phyloP scores from a whole-genome alignment of 2,797 vertebrate species.

The Poeciliopsis infans region DNA sequence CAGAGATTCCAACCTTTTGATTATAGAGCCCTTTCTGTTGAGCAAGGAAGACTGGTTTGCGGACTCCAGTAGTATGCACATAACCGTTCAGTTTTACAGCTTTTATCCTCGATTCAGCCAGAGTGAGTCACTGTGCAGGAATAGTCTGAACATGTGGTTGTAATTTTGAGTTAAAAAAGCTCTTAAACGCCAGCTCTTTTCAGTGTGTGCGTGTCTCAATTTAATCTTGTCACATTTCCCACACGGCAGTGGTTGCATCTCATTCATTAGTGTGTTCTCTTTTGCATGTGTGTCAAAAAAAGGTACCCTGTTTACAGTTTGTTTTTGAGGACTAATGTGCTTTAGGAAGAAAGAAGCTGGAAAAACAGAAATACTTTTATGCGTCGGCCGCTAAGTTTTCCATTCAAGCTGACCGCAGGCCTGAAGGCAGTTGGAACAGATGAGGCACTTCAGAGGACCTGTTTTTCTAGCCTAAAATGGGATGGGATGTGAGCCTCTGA shows the following conservation, averaged over 20 bases:
- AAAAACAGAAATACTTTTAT: conserved; percentile 22
- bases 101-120: conserved; percentile 22
- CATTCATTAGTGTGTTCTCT: conserved; percentile 43
- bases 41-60: conserved; percentile 11
- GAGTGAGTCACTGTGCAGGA: conserved; percentile 62
- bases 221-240: conserved; percentile 39
- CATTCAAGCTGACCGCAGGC: conserved; percentile 39
- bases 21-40: conserved; percentile 9
- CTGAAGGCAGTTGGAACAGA: conserved; percentile 50
- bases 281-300: conserved; percentile 7
- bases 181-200: conserved; percentile 34
- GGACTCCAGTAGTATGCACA: background rate
- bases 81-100: conserved; percentile 11
- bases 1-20: conserved; percentile 19
- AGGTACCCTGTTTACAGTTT: conserved; percentile 1
- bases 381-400: conserved; percentile 37
- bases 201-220: conserved; percentile 35
- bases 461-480: conserved; percentile 49
- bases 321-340: conserved; percentile 5
- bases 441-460: conserved; percentile 46
- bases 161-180: conserved; percentile 54
- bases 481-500: conserved; percentile 5
- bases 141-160: conserved; percentile 65
- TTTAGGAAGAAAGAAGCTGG: conserved; percentile 4
- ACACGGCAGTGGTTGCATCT: conserved; percentile 21